Evolutionary conservation across 2,113 vertebrate genomes (phyloP), one percentile per base, ranked within the genome.

Genomic region (Labrus mixtus): DNA sequence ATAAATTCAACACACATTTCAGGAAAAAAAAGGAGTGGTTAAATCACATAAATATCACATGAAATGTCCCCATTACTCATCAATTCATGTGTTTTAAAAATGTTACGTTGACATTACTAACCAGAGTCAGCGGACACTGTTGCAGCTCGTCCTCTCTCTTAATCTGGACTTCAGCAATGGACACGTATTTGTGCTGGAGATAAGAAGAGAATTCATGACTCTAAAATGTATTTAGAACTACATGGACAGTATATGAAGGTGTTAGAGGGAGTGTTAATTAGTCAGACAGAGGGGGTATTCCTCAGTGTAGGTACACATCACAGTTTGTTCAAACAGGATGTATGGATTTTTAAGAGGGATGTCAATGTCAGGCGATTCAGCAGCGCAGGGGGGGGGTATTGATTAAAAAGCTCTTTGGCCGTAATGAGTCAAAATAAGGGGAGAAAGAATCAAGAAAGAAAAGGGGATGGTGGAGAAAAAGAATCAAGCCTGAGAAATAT

Each of bases 161-260:
- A 84, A 98, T 97, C 93, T 99, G 98, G 29, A 99, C 68, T n/a
- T 99, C 98, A 0, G 96, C 94, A 33, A 99, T 96, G 71, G 98
- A 99, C 29, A 98, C 43, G 3, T 99, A 99, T 76, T 99, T 99
- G 93, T 99, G 97, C 98, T 98, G 92, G 56, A 66, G 25, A 59
- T n/a, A 75, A 60, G 19, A 25, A 81, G 39, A 63, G n/a, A 39
- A 65, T 6, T 33, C 6, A 6, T 33, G 29, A 33, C 1, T 33
- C 29, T 6, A 41, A 23, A 25, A n/a, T 7, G 13, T 8, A 43
- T 10, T 19, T n/a, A 15, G 11, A 17, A 17, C 5, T 3, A 48
- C 15, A n/a, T 23, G 20, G 29, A 33, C 29, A 33, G 4, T 1
- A 33, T 9, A 57, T 9, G 41, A n/a, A 55, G 37, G 22, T 9